These are phyloP conservation scores for Phyllotis vaccarum DNA, from an alignment of 2,797 vertebrate species.

Conservation along the genomic window DNA sequence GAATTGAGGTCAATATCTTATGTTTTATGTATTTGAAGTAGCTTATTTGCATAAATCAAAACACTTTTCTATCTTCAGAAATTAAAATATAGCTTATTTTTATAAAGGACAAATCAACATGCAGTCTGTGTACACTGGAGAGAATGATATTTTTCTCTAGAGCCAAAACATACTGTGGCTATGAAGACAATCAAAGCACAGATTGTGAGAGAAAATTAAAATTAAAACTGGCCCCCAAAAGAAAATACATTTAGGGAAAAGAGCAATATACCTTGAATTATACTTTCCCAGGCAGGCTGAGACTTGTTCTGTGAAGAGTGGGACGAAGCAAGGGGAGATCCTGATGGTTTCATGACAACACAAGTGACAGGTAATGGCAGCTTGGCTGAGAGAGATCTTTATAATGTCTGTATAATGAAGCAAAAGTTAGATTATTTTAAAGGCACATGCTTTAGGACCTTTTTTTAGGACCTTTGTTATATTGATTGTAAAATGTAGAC, in stretches of 20 bases:
- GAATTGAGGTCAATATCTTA: slow-evolving; percentile 42
- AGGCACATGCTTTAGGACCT: not conserved
- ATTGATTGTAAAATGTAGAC: not conserved
- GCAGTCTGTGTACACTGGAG: not conserved
- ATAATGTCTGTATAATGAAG: not conserved
- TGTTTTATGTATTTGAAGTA: slow-evolving; percentile 62
- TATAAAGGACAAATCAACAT: slow-evolving; percentile 5
- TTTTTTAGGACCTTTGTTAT: slow-evolving; percentile 17
- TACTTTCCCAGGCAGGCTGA: not conserved
- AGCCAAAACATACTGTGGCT: not conserved
- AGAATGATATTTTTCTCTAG: not conserved
- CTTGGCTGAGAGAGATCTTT: not conserved
- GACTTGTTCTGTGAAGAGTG: not conserved
- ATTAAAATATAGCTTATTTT: slow-evolving; percentile 47
- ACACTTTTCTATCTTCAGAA: not conserved
- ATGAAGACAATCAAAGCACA: slow-evolving; percentile 4
- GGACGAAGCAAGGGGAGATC: not conserved
- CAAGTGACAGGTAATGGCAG: not conserved
- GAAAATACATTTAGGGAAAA: not conserved
- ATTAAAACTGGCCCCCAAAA: not conserved
- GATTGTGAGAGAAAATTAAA: not conserved
- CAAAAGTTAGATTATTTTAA: not conserved
- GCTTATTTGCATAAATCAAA: slow-evolving; percentile 56
- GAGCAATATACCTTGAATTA: not conserved
- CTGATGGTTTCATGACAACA: not conserved